A percentile compares a stretch with the other conserved stretches of the same genome.
phyloP scores from a whole-genome alignment of 2,888 invertebrate genomes.

The Rhagonycha fulva region DNA sequence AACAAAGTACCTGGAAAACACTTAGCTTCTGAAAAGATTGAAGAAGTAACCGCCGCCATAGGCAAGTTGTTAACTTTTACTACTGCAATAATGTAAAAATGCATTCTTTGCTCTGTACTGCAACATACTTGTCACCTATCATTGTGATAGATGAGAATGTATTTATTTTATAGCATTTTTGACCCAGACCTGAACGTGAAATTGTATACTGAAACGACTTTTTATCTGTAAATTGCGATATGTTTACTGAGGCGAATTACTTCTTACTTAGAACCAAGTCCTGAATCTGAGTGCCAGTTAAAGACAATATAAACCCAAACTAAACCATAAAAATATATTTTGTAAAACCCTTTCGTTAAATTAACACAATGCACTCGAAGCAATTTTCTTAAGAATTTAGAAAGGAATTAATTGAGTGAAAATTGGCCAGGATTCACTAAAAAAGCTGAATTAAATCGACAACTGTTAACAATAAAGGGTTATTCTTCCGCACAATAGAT shows the following conservation, averaged over 20 bases:
- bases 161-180: constrained; percentile 20
- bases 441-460: constrained; percentile 33
- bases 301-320: constrained; percentile 4
- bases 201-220: constrained; percentile 1
- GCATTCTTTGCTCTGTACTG: constrained; percentile 13
- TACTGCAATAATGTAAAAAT: constrained; percentile 16
- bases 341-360: constrained; percentile 8
- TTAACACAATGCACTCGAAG: constrained; percentile 7
- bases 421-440: constrained; percentile 29
- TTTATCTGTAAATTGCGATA: not conserved
- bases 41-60: constrained; percentile 6
- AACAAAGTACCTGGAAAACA: constrained; percentile 6
- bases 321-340: not conserved
- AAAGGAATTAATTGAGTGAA: constrained; percentile 32
- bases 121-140: constrained; percentile 23
- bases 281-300: constrained; percentile 6
- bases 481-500: constrained; percentile 41
- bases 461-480: constrained; percentile 41
- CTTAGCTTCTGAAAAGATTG: constrained; percentile 12
- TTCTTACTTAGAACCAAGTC: not conserved
- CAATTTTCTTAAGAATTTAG: constrained; percentile 30
- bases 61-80: constrained; percentile 12
- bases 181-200: constrained; percentile 7
- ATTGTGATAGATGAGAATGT: constrained; percentile 14
- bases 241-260: not conserved